Evolutionary conservation across 1,140 invertebrate genomes (phyloP), one percentile per base, ranked within the genome.

Genomic region (Antheraea mylitta): DNA sequence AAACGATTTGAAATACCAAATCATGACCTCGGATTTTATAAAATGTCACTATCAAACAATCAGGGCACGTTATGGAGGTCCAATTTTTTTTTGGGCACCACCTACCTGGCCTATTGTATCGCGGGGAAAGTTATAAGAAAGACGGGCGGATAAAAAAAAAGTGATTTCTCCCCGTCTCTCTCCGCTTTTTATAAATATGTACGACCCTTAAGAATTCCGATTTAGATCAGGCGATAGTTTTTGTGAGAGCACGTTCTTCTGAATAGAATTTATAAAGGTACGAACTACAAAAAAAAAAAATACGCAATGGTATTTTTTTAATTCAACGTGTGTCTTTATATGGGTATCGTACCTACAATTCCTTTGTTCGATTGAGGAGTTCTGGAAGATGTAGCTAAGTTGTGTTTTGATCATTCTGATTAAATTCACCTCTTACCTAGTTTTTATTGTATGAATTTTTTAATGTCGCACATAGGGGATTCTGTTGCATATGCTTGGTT

Each of bases 41-140:
- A 84, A 87, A 87, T 89, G 85, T 89, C 86, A 86, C 86, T 81
- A 87, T 89, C 82, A 80, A 81, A 82, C 78, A 80, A 83, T 79
- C 76, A 72, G 67, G 77, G 75, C 75, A 73, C 69, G 66, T 72
- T 69, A 59, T 59, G 69, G 63, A 76, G 70, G 68, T 73, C 70
- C 71, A 66, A 48, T 65, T 73, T 72, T 87, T 87, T 87, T 89
- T 83, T 61, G 82, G 67, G 69, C 64, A 36, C 72, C 79, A 67
- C 74, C 85, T 89, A 91, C 89, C 89, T 89, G 89, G 64, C 66
- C 79, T 63, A 80, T 84, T 82, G 82, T 85, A 75, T 71, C 75
- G 76, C 72, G 77, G 85, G 78, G 89, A 89, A 91, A 91, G 87
- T 89, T 85, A 86, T 82, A 80, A 83, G 83, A 87, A 89, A 87